phyloP scores from a whole-genome alignment of 2,797 vertebrate genomes.

The Enteromius radiatus region DNA sequence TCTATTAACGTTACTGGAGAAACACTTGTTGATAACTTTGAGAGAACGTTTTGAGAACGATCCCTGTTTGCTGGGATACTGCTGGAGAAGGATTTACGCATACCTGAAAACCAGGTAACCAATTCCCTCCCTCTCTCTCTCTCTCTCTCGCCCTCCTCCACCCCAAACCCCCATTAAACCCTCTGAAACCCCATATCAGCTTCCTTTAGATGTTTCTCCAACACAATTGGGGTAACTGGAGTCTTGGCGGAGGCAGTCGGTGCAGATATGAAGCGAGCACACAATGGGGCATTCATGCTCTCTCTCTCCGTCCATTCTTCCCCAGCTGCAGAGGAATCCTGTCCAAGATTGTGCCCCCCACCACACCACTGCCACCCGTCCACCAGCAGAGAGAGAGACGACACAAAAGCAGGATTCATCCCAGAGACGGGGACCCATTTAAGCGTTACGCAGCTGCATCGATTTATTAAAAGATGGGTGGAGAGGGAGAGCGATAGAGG shows the following conservation, averaged over 20 bases:
- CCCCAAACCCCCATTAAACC: slow-evolving; percentile 51
- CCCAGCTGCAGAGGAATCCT: slow-evolving; percentile 85
- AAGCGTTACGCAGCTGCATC: slow-evolving; percentile 84
- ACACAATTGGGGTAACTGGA: slow-evolving; percentile 81
- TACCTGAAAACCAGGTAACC: slow-evolving; percentile 50
- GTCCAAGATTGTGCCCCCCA: slow-evolving; percentile 76
- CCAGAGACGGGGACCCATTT: slow-evolving; percentile 76
- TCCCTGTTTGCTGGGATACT: background rate
- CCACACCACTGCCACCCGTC: slow-evolving; percentile 55
- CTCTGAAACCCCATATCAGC: slow-evolving; percentile 70
- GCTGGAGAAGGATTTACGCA: slow-evolving; percentile 24
- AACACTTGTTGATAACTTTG: background rate
- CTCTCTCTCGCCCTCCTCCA: slow-evolving; percentile 17
- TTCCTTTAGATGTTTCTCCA: slow-evolving; percentile 77
- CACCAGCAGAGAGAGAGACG: slow-evolving; percentile 62
- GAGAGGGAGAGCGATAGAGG: slow-evolving; percentile 62
- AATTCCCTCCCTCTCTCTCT: slow-evolving; percentile 4
- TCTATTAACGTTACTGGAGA: background rate
- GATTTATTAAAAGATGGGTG: slow-evolving; percentile 82
- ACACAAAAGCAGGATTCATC: slow-evolving; percentile 86
- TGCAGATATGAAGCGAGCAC: slow-evolving; percentile 71
- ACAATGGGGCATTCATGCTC: slow-evolving; percentile 79
- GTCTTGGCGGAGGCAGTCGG: slow-evolving; percentile 71
- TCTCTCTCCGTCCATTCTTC: slow-evolving; percentile 61
- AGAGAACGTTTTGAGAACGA: background rate